These are phyloP conservation scores for Heloderma charlesbogerti DNA, from an alignment of 2,113 vertebrate genomes.

Conservation along the genomic window DNA sequence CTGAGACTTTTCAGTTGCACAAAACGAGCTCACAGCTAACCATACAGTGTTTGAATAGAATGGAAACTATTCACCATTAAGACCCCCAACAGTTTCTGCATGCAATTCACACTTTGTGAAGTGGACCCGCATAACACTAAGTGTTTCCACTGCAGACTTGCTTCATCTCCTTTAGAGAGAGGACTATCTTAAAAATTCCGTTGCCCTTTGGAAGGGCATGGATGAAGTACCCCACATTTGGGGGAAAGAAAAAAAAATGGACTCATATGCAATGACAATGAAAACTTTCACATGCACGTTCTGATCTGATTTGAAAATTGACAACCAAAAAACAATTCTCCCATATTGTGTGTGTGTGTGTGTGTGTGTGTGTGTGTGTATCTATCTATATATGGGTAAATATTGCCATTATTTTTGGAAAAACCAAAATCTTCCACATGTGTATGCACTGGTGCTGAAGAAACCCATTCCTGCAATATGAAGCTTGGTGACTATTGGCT, in stretches of 20 bases:
- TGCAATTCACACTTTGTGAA: background rate
- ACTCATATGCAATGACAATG: background rate
- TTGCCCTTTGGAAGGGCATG: background rate
- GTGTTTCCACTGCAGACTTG: background rate
- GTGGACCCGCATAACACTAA: too few species aligned
- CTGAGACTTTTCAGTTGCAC: conserved; percentile 17
- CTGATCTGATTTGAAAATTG: background rate
- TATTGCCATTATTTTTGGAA: background rate
- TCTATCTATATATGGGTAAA: too few species aligned
- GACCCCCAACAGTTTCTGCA: background rate
- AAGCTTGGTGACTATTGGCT: background rate
- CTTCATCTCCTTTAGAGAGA: background rate
- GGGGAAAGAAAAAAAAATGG: background rate
- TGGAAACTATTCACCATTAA: background rate
- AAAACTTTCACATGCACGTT: background rate
- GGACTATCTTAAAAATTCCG: background rate
- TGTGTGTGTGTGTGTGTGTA: too few species aligned
- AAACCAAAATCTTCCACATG: background rate
- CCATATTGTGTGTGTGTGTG: background rate
- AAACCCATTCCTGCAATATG: background rate
- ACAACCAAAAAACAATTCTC: background rate
- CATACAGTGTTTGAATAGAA: background rate
- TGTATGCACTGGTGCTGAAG: background rate
- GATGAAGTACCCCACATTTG: background rate
- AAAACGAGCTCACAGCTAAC: conserved; percentile 11